Evolutionary conservation across 2,888 invertebrate species (phyloP), one percentile per base, ranked within the genome.

Genomic region (Drosophila neonasuta): DNA sequence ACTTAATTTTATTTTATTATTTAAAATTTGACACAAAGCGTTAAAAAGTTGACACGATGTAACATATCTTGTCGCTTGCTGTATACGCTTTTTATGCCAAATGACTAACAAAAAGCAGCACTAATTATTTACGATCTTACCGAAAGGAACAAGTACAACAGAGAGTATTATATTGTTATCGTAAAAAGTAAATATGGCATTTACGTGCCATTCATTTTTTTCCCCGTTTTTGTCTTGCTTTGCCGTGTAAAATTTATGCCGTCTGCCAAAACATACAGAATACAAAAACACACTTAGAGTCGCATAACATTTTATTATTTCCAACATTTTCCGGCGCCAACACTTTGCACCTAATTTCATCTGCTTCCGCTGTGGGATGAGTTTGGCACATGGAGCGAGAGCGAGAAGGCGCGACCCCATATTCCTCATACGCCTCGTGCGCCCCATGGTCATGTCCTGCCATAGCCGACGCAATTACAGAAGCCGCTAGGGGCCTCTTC

Each of bases 41-140:
- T 75, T 66, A 77, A 76, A 77, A 63, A 46, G 54, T 78, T 56
- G 58, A 56, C 63, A 62, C 50, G 32, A 46, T 59, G 50, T 70
- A 24, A 24, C 24, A 24, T 24, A 51, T 50, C 63, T 76, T 68
- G 68, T 63, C 62, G 51, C 51, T 52, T 64, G 29, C 29, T 50
- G 46, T 17, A 17, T 48, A 11, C 17, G 8, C 34, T 17, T 48
- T 63, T 73, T 70, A 67, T 20, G 58, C 13, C 50, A 48, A 59
- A 64, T 50, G 62, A 54, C 76, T 63, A 44, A 68, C 66, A 69
- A 56, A 63, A 58, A 63, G 58, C 64, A 66, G 45, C 59, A 61
- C 85, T 86, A 87, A 82, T 82, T 86, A 82, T 82, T 82, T 82
- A 82, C 87, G 82, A 87, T 71, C 71, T 52, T 42, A 32, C 51